Conservation (phyloP, 2,888 invertebrate genomes). For the Theodoxus fluviatilis region DNA sequence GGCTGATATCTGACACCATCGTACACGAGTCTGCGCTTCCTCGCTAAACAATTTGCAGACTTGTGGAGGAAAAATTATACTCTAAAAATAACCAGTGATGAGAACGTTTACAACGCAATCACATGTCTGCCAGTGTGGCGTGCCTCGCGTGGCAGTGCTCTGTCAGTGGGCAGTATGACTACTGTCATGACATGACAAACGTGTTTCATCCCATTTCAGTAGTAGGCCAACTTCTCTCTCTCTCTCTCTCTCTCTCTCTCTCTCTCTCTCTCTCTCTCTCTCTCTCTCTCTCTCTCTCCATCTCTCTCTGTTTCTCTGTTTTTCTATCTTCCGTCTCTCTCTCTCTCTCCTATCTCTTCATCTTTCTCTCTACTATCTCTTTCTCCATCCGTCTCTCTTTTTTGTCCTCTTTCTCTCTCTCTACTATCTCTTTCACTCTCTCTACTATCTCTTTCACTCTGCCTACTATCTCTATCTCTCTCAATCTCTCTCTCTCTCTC, state of each 20-base stretch:
- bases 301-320: background rate
- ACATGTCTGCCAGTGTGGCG: too few species aligned
- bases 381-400: conserved; percentile 1
- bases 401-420: background rate
- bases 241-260: background rate
- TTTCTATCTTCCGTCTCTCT: background rate
- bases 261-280: background rate
- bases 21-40: too few species aligned
- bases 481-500: background rate
- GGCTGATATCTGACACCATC: too few species aligned
- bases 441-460: background rate
- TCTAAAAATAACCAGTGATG: too few species aligned
- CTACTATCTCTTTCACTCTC: background rate
- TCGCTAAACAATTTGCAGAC: too few species aligned
- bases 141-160: too few species aligned
- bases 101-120: too few species aligned
- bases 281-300: background rate
- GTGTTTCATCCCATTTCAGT: too few species aligned
- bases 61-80: too few species aligned
- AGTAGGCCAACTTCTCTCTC: too few species aligned
- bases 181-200: too few species aligned
- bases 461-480: background rate
- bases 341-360: conserved; percentile 2
- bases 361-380: background rate
- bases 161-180: too few species aligned